Base-by-base conservation (phyloP, 2,797 vertebrate species). In the Tinamus major region DNA sequence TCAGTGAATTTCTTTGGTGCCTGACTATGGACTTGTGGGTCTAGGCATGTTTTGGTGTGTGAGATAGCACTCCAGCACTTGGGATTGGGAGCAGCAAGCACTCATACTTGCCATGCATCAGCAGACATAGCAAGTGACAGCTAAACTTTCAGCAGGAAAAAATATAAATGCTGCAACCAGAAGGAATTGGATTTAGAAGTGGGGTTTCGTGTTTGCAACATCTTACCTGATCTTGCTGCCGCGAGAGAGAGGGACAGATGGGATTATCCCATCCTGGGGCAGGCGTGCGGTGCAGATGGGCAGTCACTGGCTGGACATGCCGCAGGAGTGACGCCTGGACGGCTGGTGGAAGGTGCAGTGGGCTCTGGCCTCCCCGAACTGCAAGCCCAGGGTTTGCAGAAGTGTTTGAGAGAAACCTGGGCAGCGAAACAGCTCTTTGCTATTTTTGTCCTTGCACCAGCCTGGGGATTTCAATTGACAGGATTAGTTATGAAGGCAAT, bases 401-500 rank as follows among this genome's bases (percentile, higher is more conserved):
- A 91, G 51, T 67, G 48, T 79, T 59, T n/a, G 75, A 12, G 41
- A 37, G 33, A 56, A 72, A 84, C 64, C 75, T 42, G 64, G 86
- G 68, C 75, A 64, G 84, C 61, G 71, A 89, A 93, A 85, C 68
- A 91, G 31, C 89, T 84, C 68, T 7, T n/a, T 55, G 75, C 83
- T 93, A 89, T 93, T 91, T 92, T 96, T 81, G 94, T 71, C 76
- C 42, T 74, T 83, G 69, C 72, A 85, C 51, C 74, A 93, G 49
- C 86, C 93, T n/a, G 4, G 83, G 78, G 89, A 89, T 95, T 90
- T 97, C 96, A 69, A 98, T 96, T 97, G 98, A 97, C 97, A 97
- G 82, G 79, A 80, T 97, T 92, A 96, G 81, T 97, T 96, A 86
- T 79, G 93, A 97, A 97, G 94, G 91, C 85, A 97, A 95, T 97